Evolutionary conservation across 2,113 vertebrate species (phyloP), one percentile per base, ranked within the genome.

Genomic region (Ceyx margarethae): DNA sequence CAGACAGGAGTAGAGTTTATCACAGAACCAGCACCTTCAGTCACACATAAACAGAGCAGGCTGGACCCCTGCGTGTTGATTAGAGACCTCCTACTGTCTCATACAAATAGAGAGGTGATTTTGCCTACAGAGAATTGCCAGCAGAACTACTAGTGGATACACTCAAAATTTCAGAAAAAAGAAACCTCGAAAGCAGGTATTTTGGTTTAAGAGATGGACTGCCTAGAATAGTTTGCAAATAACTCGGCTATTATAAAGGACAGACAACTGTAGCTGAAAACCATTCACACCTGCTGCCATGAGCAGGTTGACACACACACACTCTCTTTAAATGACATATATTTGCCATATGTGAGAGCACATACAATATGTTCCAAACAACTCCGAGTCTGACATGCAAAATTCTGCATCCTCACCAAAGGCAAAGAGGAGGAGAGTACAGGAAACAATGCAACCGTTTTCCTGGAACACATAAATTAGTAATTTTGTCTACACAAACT

Each of bases 161-260:
- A 69, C 50, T 26, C 1, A 1, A 50, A 40, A 35, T 31, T n/a
- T 53, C 3, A 3, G 33, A 58, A 85, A 94, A 87, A 0, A 67
- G 56, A 91, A 69, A 61, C n/a, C 33, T 50, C 60, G 64, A 65
- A 35, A 90, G 35, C 51, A 94, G 91, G 65, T 86, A 81, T 91
- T 95, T 90, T 90, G 77, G 68, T 77, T 51, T 56, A 71, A 51
- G 8, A 88, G 77, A 17, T 69, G 62, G 43, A 33, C 31, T 53
- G 62, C 33, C 81, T 79, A 40, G 11, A 92, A 42, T 10, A 71
- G 87, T 91, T 94, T 91, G 73, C 88, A 94, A 91, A 94, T 90
- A 91, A 35, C 18, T 74, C 21, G 2, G n/a, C 40, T 60, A 5
- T 57, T 35, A 60, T 1, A 76, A 37, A 71, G 81, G 82, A 64